These are phyloP conservation scores for Cerceris rybyensis DNA, from an alignment of 2,888 invertebrate species.

Conservation along the genomic window DNA sequence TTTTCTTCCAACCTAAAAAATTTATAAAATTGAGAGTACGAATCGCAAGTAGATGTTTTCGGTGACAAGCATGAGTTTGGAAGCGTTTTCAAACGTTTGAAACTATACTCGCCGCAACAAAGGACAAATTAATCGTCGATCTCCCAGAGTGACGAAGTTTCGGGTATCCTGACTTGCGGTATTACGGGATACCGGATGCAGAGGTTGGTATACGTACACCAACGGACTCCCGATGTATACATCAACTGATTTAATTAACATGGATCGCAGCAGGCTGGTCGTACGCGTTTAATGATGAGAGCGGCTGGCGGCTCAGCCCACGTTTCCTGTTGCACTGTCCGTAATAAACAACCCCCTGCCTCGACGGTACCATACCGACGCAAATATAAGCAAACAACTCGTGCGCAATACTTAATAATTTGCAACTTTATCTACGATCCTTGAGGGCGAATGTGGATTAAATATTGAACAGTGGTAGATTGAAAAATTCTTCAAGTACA, in stretches of 20 bases:
- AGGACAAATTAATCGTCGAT: conserved; percentile 48
- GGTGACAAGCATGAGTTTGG: no score
- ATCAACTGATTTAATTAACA: conserved; percentile 73
- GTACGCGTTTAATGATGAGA: conserved; percentile 70
- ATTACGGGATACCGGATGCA: conserved; percentile 35
- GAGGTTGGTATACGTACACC: conserved; percentile 30
- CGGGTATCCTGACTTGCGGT: conserved; percentile 40
- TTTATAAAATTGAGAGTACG: no score
- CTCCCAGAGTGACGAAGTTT: conserved; percentile 46
- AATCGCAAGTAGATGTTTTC: no score
- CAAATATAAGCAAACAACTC: conserved; percentile 21
- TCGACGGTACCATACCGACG: conserved; percentile 11
- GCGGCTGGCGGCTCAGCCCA: conserved; percentile 57
- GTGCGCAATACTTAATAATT: conserved; percentile 19
- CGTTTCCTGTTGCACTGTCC: conserved; percentile 68
- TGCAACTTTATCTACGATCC: conserved; percentile 2
- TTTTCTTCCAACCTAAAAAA: no score
- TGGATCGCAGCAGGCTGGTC: conserved; percentile 62
- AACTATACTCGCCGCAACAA: conserved; percentile 23
- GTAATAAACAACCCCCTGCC: conserved; percentile 68
- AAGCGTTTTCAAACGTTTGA: conserved; percentile 1
- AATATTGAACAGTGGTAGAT: neutral
- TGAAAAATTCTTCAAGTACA: no score
- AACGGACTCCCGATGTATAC: conserved; percentile 47
- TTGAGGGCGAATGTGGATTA: neutral